Evolutionary conservation across 2,888 invertebrate genomes (phyloP), one percentile per base, ranked within the genome.

Genomic region (Chironomus riparius): DNA sequence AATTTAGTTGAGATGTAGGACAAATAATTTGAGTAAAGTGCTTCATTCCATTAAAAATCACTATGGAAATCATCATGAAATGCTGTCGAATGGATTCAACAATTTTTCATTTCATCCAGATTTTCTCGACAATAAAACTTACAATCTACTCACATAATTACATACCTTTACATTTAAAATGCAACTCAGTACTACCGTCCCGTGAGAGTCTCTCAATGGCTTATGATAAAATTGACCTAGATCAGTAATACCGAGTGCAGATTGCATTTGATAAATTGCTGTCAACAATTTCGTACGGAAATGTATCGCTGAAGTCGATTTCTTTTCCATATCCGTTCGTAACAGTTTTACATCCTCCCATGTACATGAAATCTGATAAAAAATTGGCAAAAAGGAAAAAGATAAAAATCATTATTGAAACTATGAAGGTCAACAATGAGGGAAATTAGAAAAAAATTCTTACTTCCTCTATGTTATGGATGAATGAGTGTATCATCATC

Each of bases 311-410:
- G 96, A 95, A 13, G 93, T 94, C 2, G 93, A 89, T 82, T 94
- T 93, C 80, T 95, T 94, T 82, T 97, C 97, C 94, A 97, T 95
- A 81, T 97, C 97, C 24, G 92, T 90, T n/a, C 93, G 89, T 1
- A 98, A 85, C 2, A 91, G 89, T 81, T 96, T 97, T 6, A 96
- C 94, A 82, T 98, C 97, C 80, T 97, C 96, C 98, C 98, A 98
- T 0, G 95, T 93, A 82, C 97, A 96, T 0, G 97, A 93, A 56
- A 97, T 92, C 92, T 92, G 81, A 15, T 61, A 72, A 73, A 15
- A 75, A 50, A 75, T 65, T 13, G 47, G 13, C 12, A n/a, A 24
- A 56, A 24, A 28, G 4, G 74, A 56, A 24, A 50, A 12, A 21
- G n/a, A 21, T 24, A 13, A 65, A 21, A 65, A 21, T 21, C 21